phyloP scores from a whole-genome alignment of 2,888 invertebrate genomes.

The Escarpia spicata region DNA sequence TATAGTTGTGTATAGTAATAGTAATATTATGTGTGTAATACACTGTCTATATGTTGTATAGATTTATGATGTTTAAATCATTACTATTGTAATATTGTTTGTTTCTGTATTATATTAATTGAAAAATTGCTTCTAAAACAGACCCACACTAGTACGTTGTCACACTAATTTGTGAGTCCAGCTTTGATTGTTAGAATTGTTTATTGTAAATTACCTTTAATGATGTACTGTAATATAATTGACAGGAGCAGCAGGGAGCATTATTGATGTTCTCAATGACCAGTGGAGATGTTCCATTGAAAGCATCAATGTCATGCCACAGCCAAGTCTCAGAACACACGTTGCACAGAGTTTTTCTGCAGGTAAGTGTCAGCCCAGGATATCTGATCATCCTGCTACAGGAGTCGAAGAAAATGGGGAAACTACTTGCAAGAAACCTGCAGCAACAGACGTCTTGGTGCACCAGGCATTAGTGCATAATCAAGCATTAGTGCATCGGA shows the following conservation, averaged over 20 bases:
- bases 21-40: no score
- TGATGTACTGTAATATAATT: not conserved
- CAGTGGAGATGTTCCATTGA: slow-evolving; percentile 6
- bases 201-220: not conserved
- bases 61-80: no score
- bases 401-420: not conserved
- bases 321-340: not conserved
- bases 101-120: no score
- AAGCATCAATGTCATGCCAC: not conserved
- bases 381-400: not conserved
- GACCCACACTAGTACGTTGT: no score
- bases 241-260: not conserved
- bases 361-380: not conserved
- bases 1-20: no score
- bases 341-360: not conserved
- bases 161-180: no score
- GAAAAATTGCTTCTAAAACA: no score
- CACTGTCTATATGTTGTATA: no score
- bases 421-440: not conserved
- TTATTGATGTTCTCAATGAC: not conserved
- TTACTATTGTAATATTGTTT: no score
- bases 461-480: not conserved
- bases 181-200: not conserved
- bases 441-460: not conserved
- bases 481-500: no score